These are phyloP conservation scores for Rhadina sibilatrix DNA, from an alignment of 2,113 vertebrate species.

Conservation along the genomic window DNA sequence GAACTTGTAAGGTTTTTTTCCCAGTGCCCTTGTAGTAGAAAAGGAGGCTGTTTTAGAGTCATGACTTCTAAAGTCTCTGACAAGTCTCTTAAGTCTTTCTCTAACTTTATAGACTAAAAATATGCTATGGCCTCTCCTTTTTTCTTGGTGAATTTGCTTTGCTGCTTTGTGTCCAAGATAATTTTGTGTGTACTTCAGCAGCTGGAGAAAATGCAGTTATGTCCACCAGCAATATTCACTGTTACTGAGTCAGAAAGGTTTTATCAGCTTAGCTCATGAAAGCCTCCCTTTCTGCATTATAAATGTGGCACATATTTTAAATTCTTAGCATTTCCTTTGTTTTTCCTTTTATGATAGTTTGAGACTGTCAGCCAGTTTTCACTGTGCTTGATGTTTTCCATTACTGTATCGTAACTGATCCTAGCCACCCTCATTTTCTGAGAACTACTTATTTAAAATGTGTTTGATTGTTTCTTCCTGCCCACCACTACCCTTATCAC, in stretches of 20 bases:
- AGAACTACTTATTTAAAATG: neutral
- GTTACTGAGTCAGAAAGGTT: constrained; percentile 3
- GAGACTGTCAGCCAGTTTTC: constrained; percentile 7
- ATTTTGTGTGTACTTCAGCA: neutral
- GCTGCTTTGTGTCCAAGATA: neutral
- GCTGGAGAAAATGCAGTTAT: constrained; percentile 7
- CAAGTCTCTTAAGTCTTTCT: neutral
- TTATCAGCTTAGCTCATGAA: constrained; percentile 32
- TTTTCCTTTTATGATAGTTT: neutral
- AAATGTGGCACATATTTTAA: neutral
- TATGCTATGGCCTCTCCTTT: neutral
- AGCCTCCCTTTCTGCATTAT: constrained; percentile 30
- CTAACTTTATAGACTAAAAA: neutral
- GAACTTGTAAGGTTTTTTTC: neutral
- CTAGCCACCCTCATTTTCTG: neutral
- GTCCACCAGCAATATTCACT: constrained; percentile 4
- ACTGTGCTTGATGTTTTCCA: neutral
- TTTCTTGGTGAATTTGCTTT: neutral
- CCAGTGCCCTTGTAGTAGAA: neutral
- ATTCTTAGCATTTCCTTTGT: neutral
- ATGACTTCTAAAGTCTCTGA: neutral
- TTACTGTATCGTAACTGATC: neutral
- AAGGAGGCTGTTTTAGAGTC: neutral
- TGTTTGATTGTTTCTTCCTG: neutral
- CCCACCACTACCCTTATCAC: neutral